These are phyloP conservation scores for Priocnemis perturbator DNA, from an alignment of 2,888 invertebrate species.

Conservation along the genomic window DNA sequence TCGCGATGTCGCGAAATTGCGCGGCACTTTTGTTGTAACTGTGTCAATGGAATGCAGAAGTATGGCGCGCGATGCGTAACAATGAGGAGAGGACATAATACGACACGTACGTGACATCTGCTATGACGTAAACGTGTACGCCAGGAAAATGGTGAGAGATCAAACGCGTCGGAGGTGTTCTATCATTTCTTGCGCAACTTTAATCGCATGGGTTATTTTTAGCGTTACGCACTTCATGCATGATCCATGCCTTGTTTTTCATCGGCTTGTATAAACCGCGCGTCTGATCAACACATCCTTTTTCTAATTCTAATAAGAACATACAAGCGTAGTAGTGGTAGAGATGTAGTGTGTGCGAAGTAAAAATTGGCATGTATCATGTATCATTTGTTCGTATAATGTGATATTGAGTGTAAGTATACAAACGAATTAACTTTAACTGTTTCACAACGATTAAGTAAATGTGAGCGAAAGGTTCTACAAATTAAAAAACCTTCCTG, in stretches of 20 bases:
- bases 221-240: not conserved
- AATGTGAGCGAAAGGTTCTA: constrained; percentile 25
- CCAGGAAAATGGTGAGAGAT: constrained; percentile 17
- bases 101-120: constrained; percentile 31
- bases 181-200: constrained; percentile 29
- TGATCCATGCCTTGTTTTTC: no score
- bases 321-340: no score
- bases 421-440: no score
- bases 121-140: constrained; percentile 29
- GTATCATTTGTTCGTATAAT: no score
- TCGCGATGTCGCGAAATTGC: not conserved
- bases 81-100: constrained; percentile 34
- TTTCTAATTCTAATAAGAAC: no score
- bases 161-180: not conserved
- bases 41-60: constrained; percentile 51
- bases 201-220: not conserved
- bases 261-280: no score
- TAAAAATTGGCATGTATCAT: no score
- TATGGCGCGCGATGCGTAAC: constrained; percentile 33
- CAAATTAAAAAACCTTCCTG: no score
- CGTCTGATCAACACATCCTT: no score
- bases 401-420: no score
- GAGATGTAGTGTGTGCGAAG: no score
- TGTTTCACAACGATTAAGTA: not conserved
- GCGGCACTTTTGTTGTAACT: constrained; percentile 26